Evolutionary conservation across 2,113 vertebrate genomes (phyloP), one percentile per base, ranked within the genome.

Genomic region (Corydoras maculifer): DNA sequence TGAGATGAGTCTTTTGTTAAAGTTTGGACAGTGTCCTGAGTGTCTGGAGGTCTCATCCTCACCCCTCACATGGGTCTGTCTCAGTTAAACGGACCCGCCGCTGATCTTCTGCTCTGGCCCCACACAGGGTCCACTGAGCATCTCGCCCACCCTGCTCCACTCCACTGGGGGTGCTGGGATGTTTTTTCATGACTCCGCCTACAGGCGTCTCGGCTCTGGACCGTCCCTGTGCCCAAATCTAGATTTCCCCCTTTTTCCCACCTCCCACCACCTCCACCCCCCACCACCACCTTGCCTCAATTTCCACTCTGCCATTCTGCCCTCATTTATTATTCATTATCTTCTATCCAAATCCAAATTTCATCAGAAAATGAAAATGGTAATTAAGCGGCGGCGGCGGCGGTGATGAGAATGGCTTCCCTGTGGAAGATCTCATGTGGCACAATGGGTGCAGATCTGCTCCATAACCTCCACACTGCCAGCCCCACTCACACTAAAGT

Each of bases 381-480:
- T 59, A 73, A 73, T 58, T 64, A 72, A 58, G 58, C 48, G 15
- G 35, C 35, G 35, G 43, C 14, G 68, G 58, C 48, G 15, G 35
- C 35, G 35, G 43, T 9, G 68, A 69, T 69, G 68, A 69, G 68
- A 51, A 60, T 30, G 67, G 57, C 60, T 14, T 69, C 58, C 43
- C 35, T 60, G 59, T 69, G 35, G 10, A 60, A 35, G 68, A 57
- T 69, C 68, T 50, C 25, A 13, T 8, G 68, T 25, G 57, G 55
- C 80, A 86, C 80, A 84, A 87, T 86, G 75, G 83, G 68, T 60
- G 58, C 68, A 11, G n/a, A 60, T 69, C 68, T 69, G 57, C 58
- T n/a, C 30, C 18, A 2, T 35, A 69, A 58, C 68, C 50, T 60
- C 60, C 68, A 18, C 53, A 64, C 25, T 65, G 64, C 53, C 62